Evolutionary conservation across 2,113 vertebrate species (phyloP), one percentile per base, ranked within the genome.

Genomic region (Nibea albiflora): DNA sequence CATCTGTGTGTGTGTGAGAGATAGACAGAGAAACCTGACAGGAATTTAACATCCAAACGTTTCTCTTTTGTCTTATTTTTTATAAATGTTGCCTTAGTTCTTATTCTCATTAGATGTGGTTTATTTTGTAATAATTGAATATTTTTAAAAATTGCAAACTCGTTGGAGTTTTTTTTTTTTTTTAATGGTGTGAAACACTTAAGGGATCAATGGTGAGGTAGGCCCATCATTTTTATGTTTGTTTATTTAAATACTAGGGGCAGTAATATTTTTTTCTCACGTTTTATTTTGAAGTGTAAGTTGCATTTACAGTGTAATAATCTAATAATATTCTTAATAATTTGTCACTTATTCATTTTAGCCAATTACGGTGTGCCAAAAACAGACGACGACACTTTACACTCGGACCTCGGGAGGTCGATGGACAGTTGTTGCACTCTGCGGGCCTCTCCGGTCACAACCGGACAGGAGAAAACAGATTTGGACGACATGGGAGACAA

Each of bases 401-500:
- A 96, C 90, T 78, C 95, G 0, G 96, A 97, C 17, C 90, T 97
- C 50, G 95, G 92, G 6, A 93, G 97, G 89, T 93, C 97, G 0
- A 89, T 98, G 95, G 97, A 98, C 78, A 95, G 81, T 80, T 98
- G 97, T 79, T 98, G 92, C 94, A 94, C 75, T 3, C 92, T 99
- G 77, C 93, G 97, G 50, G 94, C 96, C 77, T 99, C 97, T 19
- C 97, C 98, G 0, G 96, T 90, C 66, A 95, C 96, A 0, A 52
- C 71, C 81, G 95, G 95, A 4, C 95, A 91, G 76, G 97, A 98
- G 19, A 98, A 98, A 58, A 93, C 94, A 3, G 97, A 98, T 11
- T 78, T 97, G 90, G 97, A 98, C 73, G 97, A 98, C 85, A 93
- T 96, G 42, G 95, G 94, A 1, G 98, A 99, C 92, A 99, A 98